Conservation (phyloP, 2,113 vertebrate species). For the Cheilinus undulatus region DNA sequence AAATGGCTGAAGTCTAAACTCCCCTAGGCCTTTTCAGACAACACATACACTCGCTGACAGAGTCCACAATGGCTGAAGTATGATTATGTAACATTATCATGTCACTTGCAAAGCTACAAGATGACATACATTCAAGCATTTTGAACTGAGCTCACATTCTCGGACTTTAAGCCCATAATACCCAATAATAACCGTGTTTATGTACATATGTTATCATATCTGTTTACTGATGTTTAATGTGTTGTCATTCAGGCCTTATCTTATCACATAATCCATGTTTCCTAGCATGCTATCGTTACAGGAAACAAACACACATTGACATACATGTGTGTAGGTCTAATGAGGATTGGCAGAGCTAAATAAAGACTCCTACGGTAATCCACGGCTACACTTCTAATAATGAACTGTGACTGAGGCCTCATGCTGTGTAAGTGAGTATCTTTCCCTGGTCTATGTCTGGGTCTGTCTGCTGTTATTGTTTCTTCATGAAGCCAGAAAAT, state of each 20-base stretch:
- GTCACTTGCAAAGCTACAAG: conserved; percentile 27
- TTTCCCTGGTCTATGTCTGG: conserved; percentile 6
- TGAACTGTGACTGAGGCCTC: conserved; percentile 53
- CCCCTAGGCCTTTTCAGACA: conserved; percentile 32
- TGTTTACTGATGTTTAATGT: conserved; percentile 18
- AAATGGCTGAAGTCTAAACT: conserved; percentile 19
- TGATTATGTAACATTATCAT: conserved; percentile 62
- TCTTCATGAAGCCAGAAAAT: conserved; percentile 5
- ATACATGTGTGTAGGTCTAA: conserved; percentile 52
- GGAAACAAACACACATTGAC: conserved; percentile 40
- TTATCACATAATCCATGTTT: conserved; percentile 34
- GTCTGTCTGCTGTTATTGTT: neutral
- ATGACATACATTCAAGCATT: conserved; percentile 22
- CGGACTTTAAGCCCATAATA: conserved; percentile 2
- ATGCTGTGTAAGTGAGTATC: neutral
- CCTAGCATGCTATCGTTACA: conserved; percentile 32
- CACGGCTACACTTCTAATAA: conserved; percentile 64
- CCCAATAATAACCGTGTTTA: neutral
- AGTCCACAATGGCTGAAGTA: conserved; percentile 38
- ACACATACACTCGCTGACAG: conserved; percentile 13
- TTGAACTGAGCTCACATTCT: conserved; percentile 3
- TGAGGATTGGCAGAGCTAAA: conserved; percentile 79
- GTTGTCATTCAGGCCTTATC: conserved; percentile 10
- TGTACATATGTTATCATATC: neutral
- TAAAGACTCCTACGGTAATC: conserved; percentile 81